Conservation (phyloP, 2,888 invertebrate species). For the Patella caerulea region DNA sequence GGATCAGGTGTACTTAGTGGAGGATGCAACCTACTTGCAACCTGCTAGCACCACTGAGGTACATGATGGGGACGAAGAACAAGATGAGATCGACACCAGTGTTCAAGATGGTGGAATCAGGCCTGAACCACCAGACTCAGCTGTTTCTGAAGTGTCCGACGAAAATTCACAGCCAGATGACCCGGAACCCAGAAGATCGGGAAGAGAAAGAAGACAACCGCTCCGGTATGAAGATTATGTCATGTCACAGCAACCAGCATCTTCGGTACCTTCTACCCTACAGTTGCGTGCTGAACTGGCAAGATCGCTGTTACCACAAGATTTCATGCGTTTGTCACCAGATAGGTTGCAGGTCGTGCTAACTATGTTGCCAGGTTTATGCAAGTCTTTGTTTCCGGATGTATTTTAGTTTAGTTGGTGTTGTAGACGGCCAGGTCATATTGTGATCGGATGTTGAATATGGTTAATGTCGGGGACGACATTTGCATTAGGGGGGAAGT, state of each 20-base stretch:
- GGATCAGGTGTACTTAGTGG: constrained; percentile 6
- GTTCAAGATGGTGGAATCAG: background rate
- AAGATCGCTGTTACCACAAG: background rate
- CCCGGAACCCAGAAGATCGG: background rate
- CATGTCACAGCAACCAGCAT: background rate
- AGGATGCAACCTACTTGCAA: background rate
- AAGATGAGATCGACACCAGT: background rate
- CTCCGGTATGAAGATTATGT: background rate
- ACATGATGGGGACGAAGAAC: background rate
- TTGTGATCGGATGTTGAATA: background rate
- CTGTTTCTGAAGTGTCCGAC: background rate
- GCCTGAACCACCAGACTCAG: background rate
- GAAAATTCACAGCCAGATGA: background rate
- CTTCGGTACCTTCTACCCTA: background rate
- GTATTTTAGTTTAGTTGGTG: background rate
- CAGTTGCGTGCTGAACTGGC: background rate
- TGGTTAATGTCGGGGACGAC: constrained; percentile 1
- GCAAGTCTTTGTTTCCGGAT: background rate
- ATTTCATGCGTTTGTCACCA: background rate
- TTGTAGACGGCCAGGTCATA: background rate
- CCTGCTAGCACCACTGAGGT: constrained; percentile 3
- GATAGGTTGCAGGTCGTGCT: background rate
- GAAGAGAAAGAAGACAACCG: background rate
- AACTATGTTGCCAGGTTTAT: background rate
- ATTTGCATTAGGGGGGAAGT: background rate